Evolutionary conservation across 2,888 invertebrate species (phyloP), one percentile per base, ranked within the genome.

Genomic region (Drosophila suboccidentalis): DNA sequence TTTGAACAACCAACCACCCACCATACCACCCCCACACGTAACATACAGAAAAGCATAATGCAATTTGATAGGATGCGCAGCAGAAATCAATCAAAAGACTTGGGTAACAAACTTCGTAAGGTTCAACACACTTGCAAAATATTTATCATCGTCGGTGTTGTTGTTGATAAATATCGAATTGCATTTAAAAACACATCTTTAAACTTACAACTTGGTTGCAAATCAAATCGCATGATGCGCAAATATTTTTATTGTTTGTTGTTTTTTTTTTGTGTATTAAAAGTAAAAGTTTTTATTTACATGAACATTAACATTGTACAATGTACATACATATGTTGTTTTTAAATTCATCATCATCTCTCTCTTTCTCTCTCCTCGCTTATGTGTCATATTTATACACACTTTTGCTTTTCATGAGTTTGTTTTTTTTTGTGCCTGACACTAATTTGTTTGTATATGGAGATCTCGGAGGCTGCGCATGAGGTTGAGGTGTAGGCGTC

Each of bases 141-240:
- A 26, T 46, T 55, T 50, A 49, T 29, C 11, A 43, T 54, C 60
- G 50, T 43, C 50, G 54, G 38, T 38, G 69, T 67, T 53, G 38
- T 43, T 53, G 38, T 43, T 58, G 41, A 22, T 54, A 3, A 36
- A 26, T 36, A 64, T 61, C 44, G 68, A 64, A 57, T 57, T 72
- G 66, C 69, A 75, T 65, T 78, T 39, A 60, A 75, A 80, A 70
- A 64, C 39, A 68, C 53, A 79, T 62, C 63, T 50, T 46, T 49
- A 22, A 39, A 44, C 32, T 75, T 79, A 66, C 61, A 70, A 44
- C 44, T 69, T 41, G 55, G 49, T 72, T 73, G 70, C 80, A 86
- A 88, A 88, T 88, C 81, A 88, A 88, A 75, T 83, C 73, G 88
- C 88, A 88, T 85, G 89, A 88, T 88, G 84, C 62, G 84, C 87